Evolutionary conservation across 2,113 vertebrate species (phyloP).

Genomic region (Epinephelus cyanopodus): DNA sequence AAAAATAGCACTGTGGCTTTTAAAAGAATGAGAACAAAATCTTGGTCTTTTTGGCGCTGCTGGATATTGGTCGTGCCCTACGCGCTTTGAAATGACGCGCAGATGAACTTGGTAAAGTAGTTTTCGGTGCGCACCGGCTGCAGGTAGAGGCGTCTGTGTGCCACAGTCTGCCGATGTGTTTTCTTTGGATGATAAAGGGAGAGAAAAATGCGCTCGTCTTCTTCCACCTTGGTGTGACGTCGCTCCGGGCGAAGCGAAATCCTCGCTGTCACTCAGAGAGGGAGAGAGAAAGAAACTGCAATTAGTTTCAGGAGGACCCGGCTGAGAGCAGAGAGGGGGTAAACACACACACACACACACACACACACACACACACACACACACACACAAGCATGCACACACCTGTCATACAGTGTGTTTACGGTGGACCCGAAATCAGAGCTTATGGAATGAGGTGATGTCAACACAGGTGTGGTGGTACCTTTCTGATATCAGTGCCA

Average conservation of each 20-base stretch:
- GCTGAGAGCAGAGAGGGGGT: conserved; percentile 25
- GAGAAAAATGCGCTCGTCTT: conserved; percentile 75
- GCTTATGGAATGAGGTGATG: conserved; percentile 70
- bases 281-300: conserved; percentile 51
- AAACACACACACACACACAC: conserved; percentile 42
- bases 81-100: conserved; percentile 55
- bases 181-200: conserved; percentile 69
- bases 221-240: conserved; percentile 83
- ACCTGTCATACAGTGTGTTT: conserved; percentile 49
- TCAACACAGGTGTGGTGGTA: conserved; percentile 76
- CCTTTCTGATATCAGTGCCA: conserved; percentile 53
- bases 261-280: conserved; percentile 80
- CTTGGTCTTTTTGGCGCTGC: not conserved
- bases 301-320: conserved; percentile 58
- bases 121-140: conserved; percentile 60
- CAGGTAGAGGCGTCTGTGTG: conserved; percentile 70
- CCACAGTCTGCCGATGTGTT: conserved; percentile 61
- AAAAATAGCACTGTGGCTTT: not conserved
- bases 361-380: conserved; percentile 36
- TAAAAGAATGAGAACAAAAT: not conserved
- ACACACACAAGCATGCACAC: conserved; percentile 32
- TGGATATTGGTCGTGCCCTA: conserved; percentile 1
- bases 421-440: conserved; percentile 73
- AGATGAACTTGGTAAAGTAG: conserved; percentile 24
- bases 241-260: conserved; percentile 80